Evolutionary conservation across 2,888 invertebrate genomes (phyloP).

Genomic region (Gastrophysa polygoni): DNA sequence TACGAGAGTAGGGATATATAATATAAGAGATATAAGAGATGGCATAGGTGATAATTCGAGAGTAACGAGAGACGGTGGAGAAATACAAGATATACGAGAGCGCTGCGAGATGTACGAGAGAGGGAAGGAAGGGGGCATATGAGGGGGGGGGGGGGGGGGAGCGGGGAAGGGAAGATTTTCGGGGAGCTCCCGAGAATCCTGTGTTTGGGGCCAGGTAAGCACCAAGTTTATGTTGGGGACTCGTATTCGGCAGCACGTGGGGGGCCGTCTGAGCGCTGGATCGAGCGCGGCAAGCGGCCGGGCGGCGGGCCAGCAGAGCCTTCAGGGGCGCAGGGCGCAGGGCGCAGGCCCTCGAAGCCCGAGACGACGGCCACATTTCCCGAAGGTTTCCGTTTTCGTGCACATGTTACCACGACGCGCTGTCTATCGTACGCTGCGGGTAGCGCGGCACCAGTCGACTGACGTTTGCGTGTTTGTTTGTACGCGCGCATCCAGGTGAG

Average conservation of each 20-base stretch:
- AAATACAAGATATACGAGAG: too few species aligned
- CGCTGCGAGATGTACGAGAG: too few species aligned
- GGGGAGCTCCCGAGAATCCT: conserved; percentile 27
- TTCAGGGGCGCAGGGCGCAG: conserved; percentile 39
- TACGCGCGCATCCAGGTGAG: conserved; percentile 59
- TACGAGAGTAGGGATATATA: too few species aligned
- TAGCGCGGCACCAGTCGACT: conserved; percentile 38
- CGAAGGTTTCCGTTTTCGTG: conserved; percentile 53
- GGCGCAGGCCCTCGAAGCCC: conserved; percentile 55
- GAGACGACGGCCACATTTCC: conserved; percentile 59
- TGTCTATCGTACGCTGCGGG: conserved; percentile 59
- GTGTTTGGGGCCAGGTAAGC: conserved; percentile 37
- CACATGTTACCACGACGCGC: conserved; percentile 62
- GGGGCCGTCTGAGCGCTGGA: conserved; percentile 47
- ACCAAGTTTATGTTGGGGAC: conserved; percentile 39
- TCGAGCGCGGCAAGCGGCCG: conserved; percentile 53
- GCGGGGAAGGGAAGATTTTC: neutral
- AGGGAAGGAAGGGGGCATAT: too few species aligned
- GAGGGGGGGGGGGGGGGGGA: too few species aligned
- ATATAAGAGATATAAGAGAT: too few species aligned
- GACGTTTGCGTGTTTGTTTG: conserved; percentile 48
- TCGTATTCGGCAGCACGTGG: conserved; percentile 37
- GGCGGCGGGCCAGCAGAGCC: conserved; percentile 40
- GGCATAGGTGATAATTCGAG: too few species aligned
- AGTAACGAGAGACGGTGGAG: too few species aligned